phyloP scores from a whole-genome alignment of 2,797 vertebrate species.

The Cynopterus sphinx region DNA sequence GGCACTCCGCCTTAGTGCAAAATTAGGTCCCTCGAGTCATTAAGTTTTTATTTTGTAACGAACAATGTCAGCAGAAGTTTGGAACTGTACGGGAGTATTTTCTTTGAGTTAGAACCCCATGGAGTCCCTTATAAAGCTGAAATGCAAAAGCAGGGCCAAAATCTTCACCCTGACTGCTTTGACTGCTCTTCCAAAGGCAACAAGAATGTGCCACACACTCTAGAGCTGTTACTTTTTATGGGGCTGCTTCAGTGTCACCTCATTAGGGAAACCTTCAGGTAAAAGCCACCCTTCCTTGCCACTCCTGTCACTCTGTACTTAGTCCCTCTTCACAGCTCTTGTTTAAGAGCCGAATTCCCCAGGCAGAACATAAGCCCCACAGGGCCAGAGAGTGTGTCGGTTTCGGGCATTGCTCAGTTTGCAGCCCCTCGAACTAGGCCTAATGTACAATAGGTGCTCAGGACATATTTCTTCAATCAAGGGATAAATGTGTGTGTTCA shows the following conservation, averaged over 20 bases:
- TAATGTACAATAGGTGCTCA: neutral
- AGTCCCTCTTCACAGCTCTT: neutral
- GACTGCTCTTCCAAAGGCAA: neutral
- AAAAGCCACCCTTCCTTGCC: neutral
- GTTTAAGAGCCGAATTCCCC: accelerated
- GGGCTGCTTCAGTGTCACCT: neutral
- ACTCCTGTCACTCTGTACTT: too few species aligned
- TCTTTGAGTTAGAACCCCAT: neutral
- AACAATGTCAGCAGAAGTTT: accelerated
- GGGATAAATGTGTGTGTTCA: neutral
- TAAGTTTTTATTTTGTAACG: neutral
- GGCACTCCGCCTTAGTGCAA: accelerated
- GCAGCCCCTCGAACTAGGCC: neutral
- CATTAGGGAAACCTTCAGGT: accelerated
- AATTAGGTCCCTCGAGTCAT: neutral
- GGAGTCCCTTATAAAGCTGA: accelerated
- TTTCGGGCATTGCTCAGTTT: neutral
- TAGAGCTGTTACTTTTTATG: accelerated
- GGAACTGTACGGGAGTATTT: neutral
- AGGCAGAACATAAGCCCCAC: accelerated
- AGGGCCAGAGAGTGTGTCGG: neutral
- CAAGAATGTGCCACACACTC: accelerated
- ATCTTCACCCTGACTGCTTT: accelerated
- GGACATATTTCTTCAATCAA: neutral
- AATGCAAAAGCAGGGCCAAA: neutral